phyloP scores from a whole-genome alignment of 1,140 invertebrate genomes.

The Drosophila nasuta region DNA sequence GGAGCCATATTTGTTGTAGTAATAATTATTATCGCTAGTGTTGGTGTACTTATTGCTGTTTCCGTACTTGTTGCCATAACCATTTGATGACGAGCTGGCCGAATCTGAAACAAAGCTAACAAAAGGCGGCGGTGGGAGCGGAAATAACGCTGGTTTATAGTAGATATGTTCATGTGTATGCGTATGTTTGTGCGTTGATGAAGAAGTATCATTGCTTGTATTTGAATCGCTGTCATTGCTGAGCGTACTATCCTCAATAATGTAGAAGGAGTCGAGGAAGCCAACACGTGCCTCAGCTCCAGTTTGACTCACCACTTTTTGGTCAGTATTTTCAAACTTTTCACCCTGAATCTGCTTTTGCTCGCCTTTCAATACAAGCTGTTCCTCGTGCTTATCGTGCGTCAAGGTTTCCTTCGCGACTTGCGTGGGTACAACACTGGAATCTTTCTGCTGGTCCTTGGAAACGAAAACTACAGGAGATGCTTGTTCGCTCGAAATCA shows the following conservation, averaged over 20 bases:
- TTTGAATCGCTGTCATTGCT: neutral
- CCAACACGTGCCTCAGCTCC: constrained; percentile 5
- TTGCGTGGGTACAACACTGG: constrained; percentile 14
- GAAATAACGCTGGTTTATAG: constrained; percentile 26
- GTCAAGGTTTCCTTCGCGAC: neutral
- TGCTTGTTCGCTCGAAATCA: neutral
- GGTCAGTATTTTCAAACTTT: constrained; percentile 31
- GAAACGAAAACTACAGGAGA: neutral
- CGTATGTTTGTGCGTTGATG: constrained; percentile 1
- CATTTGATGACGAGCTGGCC: neutral
- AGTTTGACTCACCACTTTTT: constrained; percentile 4
- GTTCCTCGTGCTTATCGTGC: neutral
- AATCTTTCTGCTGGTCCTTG: neutral
- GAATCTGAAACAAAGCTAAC: neutral
- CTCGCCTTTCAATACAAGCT: constrained; percentile 4
- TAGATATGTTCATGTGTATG: constrained; percentile 23
- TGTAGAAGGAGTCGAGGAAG: neutral
- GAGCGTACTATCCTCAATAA: neutral
- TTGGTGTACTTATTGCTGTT: constrained; percentile 8
- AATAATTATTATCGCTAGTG: neutral
- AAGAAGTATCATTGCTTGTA: neutral
- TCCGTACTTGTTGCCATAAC: constrained; percentile 13
- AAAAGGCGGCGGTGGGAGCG: constrained; percentile 13
- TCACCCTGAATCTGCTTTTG: neutral
- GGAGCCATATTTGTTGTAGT: neutral